Conservation (phyloP, 2,888 invertebrate genomes). For the Pheosia gnoma region DNA sequence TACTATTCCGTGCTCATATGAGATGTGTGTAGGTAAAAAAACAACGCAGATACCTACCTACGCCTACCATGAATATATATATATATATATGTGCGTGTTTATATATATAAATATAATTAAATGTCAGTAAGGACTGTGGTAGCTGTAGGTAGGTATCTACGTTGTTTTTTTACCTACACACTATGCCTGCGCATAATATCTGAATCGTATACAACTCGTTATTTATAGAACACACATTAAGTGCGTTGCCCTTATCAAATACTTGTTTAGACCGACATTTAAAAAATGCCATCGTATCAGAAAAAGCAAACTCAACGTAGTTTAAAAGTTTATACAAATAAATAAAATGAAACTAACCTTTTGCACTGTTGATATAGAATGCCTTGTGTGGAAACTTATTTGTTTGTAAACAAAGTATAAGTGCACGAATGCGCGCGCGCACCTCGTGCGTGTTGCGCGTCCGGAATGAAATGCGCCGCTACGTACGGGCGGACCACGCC, state of each 20-base stretch:
- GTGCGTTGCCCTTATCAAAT: conserved; percentile 1
- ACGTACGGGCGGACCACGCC: conserved; percentile 27
- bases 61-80: no score
- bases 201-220: neutral
- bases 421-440: conserved; percentile 35
- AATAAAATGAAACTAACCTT: conserved; percentile 23
- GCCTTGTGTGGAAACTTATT: conserved; percentile 11
- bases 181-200: no score
- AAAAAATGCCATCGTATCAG: neutral
- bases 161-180: no score
- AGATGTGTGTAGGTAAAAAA: no score
- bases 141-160: no score
- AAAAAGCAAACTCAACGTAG: neutral
- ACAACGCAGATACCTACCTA: no score
- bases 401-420: conserved; percentile 55
- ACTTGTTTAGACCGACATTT: neutral
- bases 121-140: no score
- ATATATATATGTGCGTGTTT: no score
- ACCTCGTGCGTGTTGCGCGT: conserved; percentile 11
- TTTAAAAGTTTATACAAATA: neutral
- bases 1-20: no score
- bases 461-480: conserved; percentile 27
- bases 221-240: neutral
- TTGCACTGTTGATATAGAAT: neutral
- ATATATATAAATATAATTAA: no score